Evolutionary conservation across 2,797 vertebrate species (phyloP).

Genomic region (Sebastes itinus): DNA sequence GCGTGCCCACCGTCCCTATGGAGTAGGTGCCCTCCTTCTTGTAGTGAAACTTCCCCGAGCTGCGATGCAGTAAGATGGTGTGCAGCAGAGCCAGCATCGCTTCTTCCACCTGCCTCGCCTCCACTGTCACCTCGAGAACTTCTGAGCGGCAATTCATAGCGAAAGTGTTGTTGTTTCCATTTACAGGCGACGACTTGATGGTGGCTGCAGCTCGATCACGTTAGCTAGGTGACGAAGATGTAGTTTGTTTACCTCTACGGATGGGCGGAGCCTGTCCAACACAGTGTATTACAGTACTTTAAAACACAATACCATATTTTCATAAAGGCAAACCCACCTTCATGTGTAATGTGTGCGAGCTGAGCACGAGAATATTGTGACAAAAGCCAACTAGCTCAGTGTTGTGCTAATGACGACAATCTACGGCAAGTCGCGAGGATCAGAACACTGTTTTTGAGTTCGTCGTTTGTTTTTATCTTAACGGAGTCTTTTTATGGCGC

Average conservation of each 20-base stretch:
- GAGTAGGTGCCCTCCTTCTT: constrained; percentile 99
- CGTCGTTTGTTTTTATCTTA: not conserved
- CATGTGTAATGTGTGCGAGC: fast-evolving
- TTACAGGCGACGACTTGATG: not conserved
- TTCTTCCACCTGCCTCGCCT: constrained; percentile 96
- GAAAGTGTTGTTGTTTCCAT: constrained; percentile 28
- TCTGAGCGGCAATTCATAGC: constrained; percentile 97
- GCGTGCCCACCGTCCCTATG: constrained; percentile 95
- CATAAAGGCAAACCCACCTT: not conserved
- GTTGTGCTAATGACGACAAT: not conserved
- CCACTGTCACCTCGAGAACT: constrained; percentile 95
- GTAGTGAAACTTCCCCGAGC: constrained; percentile 98
- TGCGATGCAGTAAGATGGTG: constrained; percentile 94
- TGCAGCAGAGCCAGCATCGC: constrained; percentile 92
- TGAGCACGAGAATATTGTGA: not conserved
- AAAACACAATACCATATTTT: not conserved
- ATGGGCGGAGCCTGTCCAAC: constrained; percentile 2
- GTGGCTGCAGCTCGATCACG: constrained; percentile 7
- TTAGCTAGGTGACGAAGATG: constrained; percentile 8
- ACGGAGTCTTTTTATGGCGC: fast-evolving
- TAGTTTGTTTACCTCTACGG: constrained; percentile 61
- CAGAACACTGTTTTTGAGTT: not conserved
- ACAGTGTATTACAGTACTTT: not conserved
- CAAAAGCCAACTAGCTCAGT: not conserved
- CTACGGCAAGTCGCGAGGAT: constrained; percentile 59